Evolutionary conservation across 30 jellyfish, hydroid and myxozoan genomes (phyloP).

Genomic region (Chrysaora quinquecirrha): DNA sequence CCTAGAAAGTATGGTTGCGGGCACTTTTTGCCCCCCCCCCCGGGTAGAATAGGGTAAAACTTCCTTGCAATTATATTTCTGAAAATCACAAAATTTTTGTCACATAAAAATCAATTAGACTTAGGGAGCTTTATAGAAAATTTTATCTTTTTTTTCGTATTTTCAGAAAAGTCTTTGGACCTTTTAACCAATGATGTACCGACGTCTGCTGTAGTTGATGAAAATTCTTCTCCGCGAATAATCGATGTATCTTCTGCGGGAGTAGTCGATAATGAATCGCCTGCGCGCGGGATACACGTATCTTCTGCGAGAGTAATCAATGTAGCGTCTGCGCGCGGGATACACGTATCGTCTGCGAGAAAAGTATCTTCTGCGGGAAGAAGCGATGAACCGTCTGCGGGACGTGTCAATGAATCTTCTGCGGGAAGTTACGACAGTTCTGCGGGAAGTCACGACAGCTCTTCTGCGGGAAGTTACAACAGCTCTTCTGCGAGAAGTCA

Average conservation of each 20-base stretch:
- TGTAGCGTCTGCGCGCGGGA: background rate
- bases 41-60: too few relatives aligned
- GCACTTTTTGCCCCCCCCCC: too few relatives aligned
- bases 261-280: background rate
- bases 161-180: too few relatives aligned
- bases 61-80: too few relatives aligned
- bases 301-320: background rate
- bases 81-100: too few relatives aligned
- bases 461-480: constrained; percentile 2
- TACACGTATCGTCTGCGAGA: background rate
- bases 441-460: background rate
- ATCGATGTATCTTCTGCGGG: background rate
- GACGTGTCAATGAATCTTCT: background rate
- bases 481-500: background rate
- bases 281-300: background rate
- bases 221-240: background rate
- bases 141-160: too few relatives aligned
- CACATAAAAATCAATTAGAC: too few relatives aligned
- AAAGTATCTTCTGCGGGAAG: background rate
- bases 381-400: background rate
- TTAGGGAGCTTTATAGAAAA: too few relatives aligned
- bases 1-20: too few relatives aligned
- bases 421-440: background rate
- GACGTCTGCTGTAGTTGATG: background rate
- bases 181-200: too few relatives aligned